These are phyloP conservation scores for Nothobranchius kuhntae DNA, from an alignment of 2,113 vertebrate genomes.

Conservation along the genomic window DNA sequence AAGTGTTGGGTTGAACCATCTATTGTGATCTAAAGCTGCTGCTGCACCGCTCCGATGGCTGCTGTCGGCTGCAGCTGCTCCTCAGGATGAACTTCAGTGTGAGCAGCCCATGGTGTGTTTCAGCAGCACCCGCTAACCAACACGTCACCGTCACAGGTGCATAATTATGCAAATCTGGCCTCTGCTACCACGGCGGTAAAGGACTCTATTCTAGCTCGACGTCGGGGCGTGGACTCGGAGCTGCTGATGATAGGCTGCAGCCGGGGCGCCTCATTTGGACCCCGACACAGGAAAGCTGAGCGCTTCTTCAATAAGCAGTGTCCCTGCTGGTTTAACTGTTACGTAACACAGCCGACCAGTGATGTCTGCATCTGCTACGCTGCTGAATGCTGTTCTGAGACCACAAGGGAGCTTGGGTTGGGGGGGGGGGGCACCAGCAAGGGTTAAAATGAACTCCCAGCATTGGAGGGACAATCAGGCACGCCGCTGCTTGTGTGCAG, in stretches of 20 bases:
- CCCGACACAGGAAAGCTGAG: slow-evolving; percentile 58
- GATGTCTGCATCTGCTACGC: slow-evolving; percentile 61
- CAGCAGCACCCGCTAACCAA: slow-evolving; percentile 6
- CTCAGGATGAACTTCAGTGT: not conserved
- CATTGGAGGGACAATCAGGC: slow-evolving; percentile 50
- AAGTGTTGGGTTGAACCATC: too few relatives aligned
- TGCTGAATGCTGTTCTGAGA: slow-evolving; percentile 53
- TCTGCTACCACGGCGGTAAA: slow-evolving; percentile 3
- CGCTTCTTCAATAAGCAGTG: slow-evolving; percentile 52
- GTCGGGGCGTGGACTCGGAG: slow-evolving; percentile 43
- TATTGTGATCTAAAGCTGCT: too few relatives aligned
- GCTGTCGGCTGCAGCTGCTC: too few relatives aligned
- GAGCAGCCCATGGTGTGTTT: slow-evolving; percentile 3
- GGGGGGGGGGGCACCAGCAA: slow-evolving; percentile 10
- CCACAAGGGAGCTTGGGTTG: slow-evolving; percentile 12
- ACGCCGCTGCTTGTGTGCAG: slow-evolving; percentile 43
- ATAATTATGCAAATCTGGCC: slow-evolving; percentile 54
- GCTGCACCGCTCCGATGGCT: too few relatives aligned
- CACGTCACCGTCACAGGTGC: slow-evolving; percentile 17
- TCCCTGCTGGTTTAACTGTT: slow-evolving; percentile 67
- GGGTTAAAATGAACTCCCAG: slow-evolving; percentile 57
- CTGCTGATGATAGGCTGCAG: slow-evolving; percentile 65
- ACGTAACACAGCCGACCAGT: slow-evolving; percentile 66
- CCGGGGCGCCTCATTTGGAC: slow-evolving; percentile 62
- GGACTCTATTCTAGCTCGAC: slow-evolving; percentile 37